Evolutionary conservation across 2,888 invertebrate species (phyloP).

Genomic region (Apocheima hispidaria): DNA sequence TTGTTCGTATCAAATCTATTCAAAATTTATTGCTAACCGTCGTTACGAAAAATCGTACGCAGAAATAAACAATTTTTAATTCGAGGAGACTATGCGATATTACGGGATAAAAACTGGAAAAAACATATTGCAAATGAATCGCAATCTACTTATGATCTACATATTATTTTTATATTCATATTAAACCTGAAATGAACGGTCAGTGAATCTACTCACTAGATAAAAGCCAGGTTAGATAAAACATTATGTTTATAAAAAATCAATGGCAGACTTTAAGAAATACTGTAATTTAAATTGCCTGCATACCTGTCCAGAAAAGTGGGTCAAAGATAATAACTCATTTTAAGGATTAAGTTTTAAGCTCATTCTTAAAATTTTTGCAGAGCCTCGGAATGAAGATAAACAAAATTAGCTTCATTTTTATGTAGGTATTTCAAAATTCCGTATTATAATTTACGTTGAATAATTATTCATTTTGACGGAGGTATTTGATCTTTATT

Average conservation of each 20-base stretch:
- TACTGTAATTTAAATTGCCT: slow-evolving; percentile 39
- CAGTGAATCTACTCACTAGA: slow-evolving; percentile 5
- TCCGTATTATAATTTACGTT: neutral
- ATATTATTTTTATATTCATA: neutral
- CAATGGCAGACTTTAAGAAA: slow-evolving; percentile 26
- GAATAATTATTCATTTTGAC: neutral
- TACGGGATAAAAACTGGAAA: no score
- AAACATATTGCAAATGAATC: no score
- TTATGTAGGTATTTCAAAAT: slow-evolving; percentile 29
- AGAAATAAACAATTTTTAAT: no score
- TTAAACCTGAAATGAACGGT: neutral
- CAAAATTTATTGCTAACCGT: no score
- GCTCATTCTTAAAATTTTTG: slow-evolving; percentile 41
- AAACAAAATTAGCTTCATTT: slow-evolving; percentile 34
- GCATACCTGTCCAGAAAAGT: slow-evolving; percentile 43
- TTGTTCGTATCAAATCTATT: no score
- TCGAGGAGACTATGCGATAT: no score
- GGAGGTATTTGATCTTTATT: neutral
- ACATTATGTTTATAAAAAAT: slow-evolving; percentile 17
- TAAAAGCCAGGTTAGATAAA: slow-evolving; percentile 3
- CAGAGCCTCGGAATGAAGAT: slow-evolving; percentile 34
- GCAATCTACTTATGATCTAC: no score
- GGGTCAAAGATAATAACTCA: slow-evolving; percentile 51
- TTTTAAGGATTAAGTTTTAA: slow-evolving; percentile 46
- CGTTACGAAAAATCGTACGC: no score